Conservation (phyloP, 1,140 invertebrate genomes). For the Cydia strobilella region DNA sequence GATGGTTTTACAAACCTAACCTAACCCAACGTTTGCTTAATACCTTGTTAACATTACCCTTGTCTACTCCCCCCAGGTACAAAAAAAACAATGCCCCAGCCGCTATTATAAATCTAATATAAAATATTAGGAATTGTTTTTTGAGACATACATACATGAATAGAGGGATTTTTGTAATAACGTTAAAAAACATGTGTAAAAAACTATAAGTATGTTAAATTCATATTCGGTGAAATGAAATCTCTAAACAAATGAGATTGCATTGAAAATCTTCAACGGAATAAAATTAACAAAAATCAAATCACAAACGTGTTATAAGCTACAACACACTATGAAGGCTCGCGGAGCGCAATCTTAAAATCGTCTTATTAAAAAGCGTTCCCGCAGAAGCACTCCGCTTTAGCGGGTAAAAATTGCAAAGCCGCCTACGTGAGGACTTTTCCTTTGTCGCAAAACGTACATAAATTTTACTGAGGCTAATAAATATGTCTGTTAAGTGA, state of each 20-base stretch:
- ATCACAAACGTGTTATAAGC: not conserved
- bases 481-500: slow-evolving; percentile 29
- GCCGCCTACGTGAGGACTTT: slow-evolving; percentile 10
- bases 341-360: slow-evolving; percentile 22
- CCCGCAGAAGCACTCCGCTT: not conserved
- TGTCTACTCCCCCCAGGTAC: not conserved
- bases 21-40: not conserved
- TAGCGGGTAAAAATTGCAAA: slow-evolving; percentile 20
- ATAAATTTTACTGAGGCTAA: slow-evolving; percentile 15
- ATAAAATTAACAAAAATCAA: not conserved
- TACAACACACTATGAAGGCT: not conserved
- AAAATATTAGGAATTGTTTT: not conserved
- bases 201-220: too few species aligned
- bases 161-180: too few species aligned
- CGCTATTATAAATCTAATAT: not conserved
- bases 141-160: not conserved
- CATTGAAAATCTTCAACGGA: not conserved
- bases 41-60: slow-evolving; percentile 1
- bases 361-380: slow-evolving; percentile 28
- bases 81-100: not conserved
- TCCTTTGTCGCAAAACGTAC: slow-evolving; percentile 28
- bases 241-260: too few species aligned
- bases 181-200: not conserved
- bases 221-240: too few species aligned
- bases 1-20: too few species aligned